Conservation (phyloP, 2,888 invertebrate species). For the Dione vanillae region DNA sequence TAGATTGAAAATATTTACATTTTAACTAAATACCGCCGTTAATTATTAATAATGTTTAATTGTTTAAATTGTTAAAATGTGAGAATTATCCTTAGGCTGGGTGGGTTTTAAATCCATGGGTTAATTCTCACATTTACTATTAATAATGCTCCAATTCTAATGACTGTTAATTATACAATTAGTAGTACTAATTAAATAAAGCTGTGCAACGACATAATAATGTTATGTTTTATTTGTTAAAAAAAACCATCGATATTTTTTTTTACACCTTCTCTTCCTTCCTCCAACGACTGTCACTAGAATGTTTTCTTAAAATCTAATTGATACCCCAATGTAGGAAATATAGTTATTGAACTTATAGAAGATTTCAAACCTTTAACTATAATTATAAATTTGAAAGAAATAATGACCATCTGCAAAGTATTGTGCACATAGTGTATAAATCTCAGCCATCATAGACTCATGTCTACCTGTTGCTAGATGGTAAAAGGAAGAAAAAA, state of each 20-base stretch:
- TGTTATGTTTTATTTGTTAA: conserved; percentile 20
- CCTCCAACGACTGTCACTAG: no score
- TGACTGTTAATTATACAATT: conserved; percentile 24
- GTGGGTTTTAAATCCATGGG: conserved; percentile 69
- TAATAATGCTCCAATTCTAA: conserved; percentile 41
- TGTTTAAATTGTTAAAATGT: conserved; percentile 49
- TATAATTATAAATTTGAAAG: no score
- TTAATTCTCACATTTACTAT: conserved; percentile 62
- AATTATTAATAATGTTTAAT: background rate
- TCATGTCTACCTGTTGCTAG: no score
- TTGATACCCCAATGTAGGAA: no score
- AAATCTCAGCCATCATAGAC: no score
- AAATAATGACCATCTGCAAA: no score
- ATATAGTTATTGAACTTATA: no score
- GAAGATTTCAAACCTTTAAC: no score
- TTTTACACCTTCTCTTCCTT: no score
- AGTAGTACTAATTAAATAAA: conserved; percentile 42
- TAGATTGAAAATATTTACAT: conserved; percentile 1
- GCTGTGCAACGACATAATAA: conserved; percentile 43
- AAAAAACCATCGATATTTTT: background rate
- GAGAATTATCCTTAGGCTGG: conserved; percentile 74
- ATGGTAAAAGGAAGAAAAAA: no score
- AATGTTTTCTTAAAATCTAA: no score
- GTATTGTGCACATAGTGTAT: no score
- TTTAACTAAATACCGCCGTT: conserved; percentile 20